These are phyloP conservation scores for Lacanobia oleracea DNA, from an alignment of 2,888 invertebrate genomes.

Conservation along the genomic window DNA sequence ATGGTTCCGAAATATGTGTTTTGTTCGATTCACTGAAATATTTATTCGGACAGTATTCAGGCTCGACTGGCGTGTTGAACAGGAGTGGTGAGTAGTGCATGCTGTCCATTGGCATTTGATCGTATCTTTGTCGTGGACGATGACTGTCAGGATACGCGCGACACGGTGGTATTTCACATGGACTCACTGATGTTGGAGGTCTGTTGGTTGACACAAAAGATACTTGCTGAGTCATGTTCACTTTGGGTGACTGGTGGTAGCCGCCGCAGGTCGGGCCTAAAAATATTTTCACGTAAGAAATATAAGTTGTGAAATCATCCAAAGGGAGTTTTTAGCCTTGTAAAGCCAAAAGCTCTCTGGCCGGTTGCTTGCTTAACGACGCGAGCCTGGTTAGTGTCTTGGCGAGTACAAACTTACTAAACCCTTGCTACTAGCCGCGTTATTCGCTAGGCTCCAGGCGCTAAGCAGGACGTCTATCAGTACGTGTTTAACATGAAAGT, in stretches of 20 bases:
- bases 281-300: slow-evolving; percentile 22
- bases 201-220: slow-evolving; percentile 26
- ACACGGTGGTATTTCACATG: slow-evolving; percentile 28
- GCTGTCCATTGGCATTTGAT: neutral
- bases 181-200: slow-evolving; percentile 10
- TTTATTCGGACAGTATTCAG: too few species aligned
- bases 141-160: neutral
- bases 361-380: neutral
- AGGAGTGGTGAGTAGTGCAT: neutral
- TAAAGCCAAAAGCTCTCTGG: too few species aligned
- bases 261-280: slow-evolving; percentile 22
- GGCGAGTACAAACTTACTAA: too few species aligned
- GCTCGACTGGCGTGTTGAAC: neutral
- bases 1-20: neutral
- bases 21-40: neutral
- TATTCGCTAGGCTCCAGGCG: too few species aligned
- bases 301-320: neutral
- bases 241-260: neutral
- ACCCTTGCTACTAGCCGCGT: too few species aligned
- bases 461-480: too few species aligned
- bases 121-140: neutral
- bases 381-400: too few species aligned
- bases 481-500: too few species aligned
- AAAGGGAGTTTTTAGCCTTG: neutral
- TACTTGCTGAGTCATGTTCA: slow-evolving; percentile 42